Evolutionary conservation across 2,113 vertebrate genomes (phyloP), one percentile per base, ranked within the genome.

Genomic region (Excalfactoria chinensis): DNA sequence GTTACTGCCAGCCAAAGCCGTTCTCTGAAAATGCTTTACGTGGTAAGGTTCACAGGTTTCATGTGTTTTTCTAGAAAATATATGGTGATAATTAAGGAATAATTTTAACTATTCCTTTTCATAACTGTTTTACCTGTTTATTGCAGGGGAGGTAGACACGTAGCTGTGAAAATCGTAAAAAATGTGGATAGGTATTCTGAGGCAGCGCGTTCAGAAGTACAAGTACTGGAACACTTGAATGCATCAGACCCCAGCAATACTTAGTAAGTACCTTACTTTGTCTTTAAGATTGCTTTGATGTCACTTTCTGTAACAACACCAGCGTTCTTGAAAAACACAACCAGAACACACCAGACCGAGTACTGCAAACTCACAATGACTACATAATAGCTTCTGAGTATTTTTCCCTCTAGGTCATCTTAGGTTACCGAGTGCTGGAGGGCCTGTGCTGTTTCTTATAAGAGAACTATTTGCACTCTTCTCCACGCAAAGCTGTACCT

Each of bases 81-180:
- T 22, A 13, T 32, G 12, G 10, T 41, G n/a, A 6, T 37, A 43
- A 48, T 73, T 62, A 30, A 28, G 35, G 32, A 51, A 21, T 41
- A 7, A 3, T 71, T 79, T 26, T 20, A 75, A 32, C 5, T 25
- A 13, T 9, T 22, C 2, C 6, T n/a, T 58, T 12, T 92, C 28
- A 68, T 15, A 7, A 1, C 55, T 75, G 37, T 40, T 72, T 3
- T 37, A 59, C 56, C 4, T 25, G 5, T 82, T 86, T 87, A 6
- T 96, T 96, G 90, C 85, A 95, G 97, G 92, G 95, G 89, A 53
- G 95, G 96, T 91, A 98, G 96, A 93, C 97, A 92, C 28, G 96
- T 99, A 63, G 98, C 98, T 91, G 97, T 99, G 97, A 99, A 99
- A 98, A 99, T 99, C 90, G 98, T 98, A 78, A 99, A 99, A 98